A percentile compares a stretch with the other conserved stretches of the same genome.
Evolutionary conservation across 1,140 invertebrate species (phyloP).

Genomic region (Drosophila sechellia): DNA sequence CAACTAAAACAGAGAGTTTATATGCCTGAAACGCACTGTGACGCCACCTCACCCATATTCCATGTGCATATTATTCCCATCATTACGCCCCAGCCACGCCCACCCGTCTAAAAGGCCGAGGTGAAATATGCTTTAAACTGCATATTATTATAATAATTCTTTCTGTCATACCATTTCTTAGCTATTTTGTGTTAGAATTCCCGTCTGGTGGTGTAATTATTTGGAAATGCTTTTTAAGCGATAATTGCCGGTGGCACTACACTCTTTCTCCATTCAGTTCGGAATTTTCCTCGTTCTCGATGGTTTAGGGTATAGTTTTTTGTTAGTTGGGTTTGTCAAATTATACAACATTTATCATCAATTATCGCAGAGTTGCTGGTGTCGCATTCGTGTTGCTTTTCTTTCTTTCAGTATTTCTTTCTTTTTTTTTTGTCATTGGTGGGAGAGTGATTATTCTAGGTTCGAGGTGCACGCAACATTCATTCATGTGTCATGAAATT

Average conservation of each 20-base stretch:
- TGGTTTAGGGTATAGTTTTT: slow-evolving; percentile 35
- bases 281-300: slow-evolving; percentile 1
- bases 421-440: slow-evolving; percentile 12
- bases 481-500: slow-evolving; percentile 78
- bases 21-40: slow-evolving; percentile 2
- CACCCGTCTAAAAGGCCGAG: slow-evolving; percentile 23
- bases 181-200: slow-evolving; percentile 38
- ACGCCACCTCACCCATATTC: slow-evolving; percentile 13
- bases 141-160: slow-evolving; percentile 48
- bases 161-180: slow-evolving; percentile 20
- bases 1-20: not conserved
- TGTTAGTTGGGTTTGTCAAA: slow-evolving; percentile 69
- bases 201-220: slow-evolving; percentile 65
- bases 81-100: slow-evolving; percentile 63
- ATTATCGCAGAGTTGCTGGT: slow-evolving; percentile 72
- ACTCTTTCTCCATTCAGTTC: slow-evolving; percentile 5
- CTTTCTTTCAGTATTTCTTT: not conserved
- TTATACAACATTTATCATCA: slow-evolving; percentile 83
- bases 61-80: slow-evolving; percentile 65
- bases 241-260: slow-evolving; percentile 75
- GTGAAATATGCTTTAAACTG: slow-evolving; percentile 61
- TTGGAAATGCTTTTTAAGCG: slow-evolving; percentile 80
- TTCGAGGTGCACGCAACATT: slow-evolving; percentile 66
- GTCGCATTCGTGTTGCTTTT: slow-evolving; percentile 17
- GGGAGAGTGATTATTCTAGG: slow-evolving; percentile 71